phyloP scores from a whole-genome alignment of 2,113 vertebrate genomes.

The Paedocypris sp. region DNA sequence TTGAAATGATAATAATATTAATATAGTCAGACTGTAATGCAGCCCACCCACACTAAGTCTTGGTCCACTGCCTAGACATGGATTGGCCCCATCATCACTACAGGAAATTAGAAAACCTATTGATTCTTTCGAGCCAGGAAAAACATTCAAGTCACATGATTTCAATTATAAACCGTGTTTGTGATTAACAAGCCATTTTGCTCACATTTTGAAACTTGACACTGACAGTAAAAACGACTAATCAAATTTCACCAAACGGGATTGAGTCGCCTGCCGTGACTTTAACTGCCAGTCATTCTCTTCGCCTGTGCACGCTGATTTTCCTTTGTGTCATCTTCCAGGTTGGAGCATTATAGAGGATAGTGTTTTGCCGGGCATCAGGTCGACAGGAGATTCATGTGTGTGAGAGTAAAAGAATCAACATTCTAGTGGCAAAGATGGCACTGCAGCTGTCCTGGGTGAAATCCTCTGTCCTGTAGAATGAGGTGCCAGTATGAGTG shows the following conservation, averaged over 20 bases:
- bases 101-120: too few species aligned
- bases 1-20: too few species aligned
- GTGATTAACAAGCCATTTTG: too few species aligned
- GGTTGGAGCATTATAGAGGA: neutral
- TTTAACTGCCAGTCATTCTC: slow-evolving; percentile 18
- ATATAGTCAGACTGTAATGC: too few species aligned
- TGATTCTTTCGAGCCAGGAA: too few species aligned
- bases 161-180: too few species aligned
- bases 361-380: slow-evolving; percentile 24
- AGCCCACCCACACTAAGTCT: too few species aligned
- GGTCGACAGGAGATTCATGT: slow-evolving; percentile 32
- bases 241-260: slow-evolving; percentile 31
- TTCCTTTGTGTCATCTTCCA: slow-evolving; percentile 37
- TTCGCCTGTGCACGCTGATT: slow-evolving; percentile 44
- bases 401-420: neutral
- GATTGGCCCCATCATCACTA: too few species aligned
- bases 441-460: slow-evolving; percentile 24
- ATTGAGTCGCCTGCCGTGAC: slow-evolving; percentile 34
- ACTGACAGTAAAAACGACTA: neutral
- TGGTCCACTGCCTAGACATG: too few species aligned
- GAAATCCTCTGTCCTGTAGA: slow-evolving; percentile 28
- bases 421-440: neutral
- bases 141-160: too few species aligned
- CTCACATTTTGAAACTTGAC: neutral
- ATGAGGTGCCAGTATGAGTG: slow-evolving; percentile 31